phyloP scores from a whole-genome alignment of 2,113 vertebrate species.

The Sceloporus undulatus region DNA sequence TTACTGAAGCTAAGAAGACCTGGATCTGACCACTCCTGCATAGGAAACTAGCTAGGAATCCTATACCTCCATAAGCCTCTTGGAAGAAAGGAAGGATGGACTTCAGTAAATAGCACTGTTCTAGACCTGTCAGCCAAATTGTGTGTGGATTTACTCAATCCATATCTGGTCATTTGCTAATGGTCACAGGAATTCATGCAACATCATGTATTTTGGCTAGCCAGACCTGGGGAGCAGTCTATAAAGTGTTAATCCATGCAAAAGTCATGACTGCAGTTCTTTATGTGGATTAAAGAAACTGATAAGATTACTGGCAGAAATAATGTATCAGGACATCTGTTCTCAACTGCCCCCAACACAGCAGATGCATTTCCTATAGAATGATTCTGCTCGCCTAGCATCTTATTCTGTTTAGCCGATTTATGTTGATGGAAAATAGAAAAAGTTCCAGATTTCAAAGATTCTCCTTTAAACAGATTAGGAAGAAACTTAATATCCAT shows the following conservation, averaged over 20 bases:
- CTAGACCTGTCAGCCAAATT: neutral
- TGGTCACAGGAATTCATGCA: neutral
- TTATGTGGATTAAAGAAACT: constrained; percentile 45
- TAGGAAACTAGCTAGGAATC: no score
- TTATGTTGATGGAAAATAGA: neutral
- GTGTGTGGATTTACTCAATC: neutral
- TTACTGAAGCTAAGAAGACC: no score
- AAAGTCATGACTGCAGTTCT: neutral
- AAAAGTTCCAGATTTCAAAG: neutral
- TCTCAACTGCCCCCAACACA: constrained; percentile 36
- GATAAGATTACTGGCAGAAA: constrained; percentile 38
- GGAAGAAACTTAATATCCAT: neutral
- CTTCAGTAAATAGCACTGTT: neutral
- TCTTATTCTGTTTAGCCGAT: neutral
- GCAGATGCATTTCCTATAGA: constrained; percentile 23
- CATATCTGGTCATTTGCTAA: neutral
- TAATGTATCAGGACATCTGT: constrained; percentile 24
- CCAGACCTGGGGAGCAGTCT: neutral
- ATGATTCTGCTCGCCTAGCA: neutral
- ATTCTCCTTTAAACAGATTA: neutral
- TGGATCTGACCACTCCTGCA: no score
- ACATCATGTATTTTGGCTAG: neutral
- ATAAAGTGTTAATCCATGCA: neutral
- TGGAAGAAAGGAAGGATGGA: neutral
- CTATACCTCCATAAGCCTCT: no score